Percentiles rank a stretch among this genome's conserved stretches.
These are phyloP conservation scores for Adelges cooleyi DNA, from an alignment of 1,140 invertebrate species.

Conservation along the genomic window DNA sequence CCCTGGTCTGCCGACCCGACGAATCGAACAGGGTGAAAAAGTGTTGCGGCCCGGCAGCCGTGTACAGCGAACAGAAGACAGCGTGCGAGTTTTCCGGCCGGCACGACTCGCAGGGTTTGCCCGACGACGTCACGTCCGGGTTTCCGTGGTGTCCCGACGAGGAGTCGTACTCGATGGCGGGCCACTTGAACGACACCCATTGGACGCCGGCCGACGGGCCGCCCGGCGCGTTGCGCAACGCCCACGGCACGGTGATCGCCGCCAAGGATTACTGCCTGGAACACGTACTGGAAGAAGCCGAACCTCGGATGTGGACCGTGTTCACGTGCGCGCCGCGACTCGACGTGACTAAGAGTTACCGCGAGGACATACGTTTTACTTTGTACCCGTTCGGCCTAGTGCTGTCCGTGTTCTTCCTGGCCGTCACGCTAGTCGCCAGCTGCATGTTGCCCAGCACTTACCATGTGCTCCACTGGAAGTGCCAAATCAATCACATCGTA, in stretches of 20 bases:
- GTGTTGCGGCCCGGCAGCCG: constrained; percentile 46
- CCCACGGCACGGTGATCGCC: constrained; percentile 41
- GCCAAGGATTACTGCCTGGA: constrained; percentile 49
- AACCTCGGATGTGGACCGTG: constrained; percentile 41
- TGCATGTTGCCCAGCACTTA: constrained; percentile 64
- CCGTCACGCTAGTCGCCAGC: constrained; percentile 59
- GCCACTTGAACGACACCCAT: constrained; percentile 39
- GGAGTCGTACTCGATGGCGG: constrained; percentile 39
- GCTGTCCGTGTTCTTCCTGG: constrained; percentile 62
- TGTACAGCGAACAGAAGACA: constrained; percentile 45
- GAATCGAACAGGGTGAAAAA: constrained; percentile 40
- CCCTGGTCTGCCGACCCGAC: constrained; percentile 13
- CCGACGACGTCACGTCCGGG: constrained; percentile 34
- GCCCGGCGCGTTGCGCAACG: constrained; percentile 37
- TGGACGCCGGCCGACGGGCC: constrained; percentile 38
- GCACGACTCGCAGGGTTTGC: constrained; percentile 34
- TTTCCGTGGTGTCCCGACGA: constrained; percentile 43
- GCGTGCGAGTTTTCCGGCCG: constrained; percentile 37
- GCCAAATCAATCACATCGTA: constrained; percentile 68
- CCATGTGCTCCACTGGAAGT: constrained; percentile 71
- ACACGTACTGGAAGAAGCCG: constrained; percentile 42
- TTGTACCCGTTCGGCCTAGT: constrained; percentile 62
- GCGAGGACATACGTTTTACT: constrained; percentile 47
- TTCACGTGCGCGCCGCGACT: constrained; percentile 49
- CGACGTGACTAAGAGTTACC: constrained; percentile 37